These are phyloP conservation scores for Tretioscincus oriximinensis DNA, from an alignment of 2,113 vertebrate species.

Conservation along the genomic window DNA sequence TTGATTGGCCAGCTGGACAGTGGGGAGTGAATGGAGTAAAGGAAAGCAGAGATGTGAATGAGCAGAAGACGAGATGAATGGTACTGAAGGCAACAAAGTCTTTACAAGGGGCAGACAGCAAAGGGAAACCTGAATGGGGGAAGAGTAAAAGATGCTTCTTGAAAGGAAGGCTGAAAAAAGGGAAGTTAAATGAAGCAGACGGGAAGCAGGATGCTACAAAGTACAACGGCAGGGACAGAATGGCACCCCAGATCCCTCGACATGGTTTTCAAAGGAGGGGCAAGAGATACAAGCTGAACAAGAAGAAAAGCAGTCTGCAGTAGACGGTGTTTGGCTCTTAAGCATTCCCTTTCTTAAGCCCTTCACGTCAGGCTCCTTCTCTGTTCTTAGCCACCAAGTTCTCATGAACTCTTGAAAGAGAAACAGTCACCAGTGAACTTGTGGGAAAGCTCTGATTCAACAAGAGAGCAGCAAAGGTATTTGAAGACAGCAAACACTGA, in stretches of 20 bases:
- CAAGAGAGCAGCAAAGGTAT: conserved; percentile 6
- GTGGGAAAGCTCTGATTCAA: conserved; percentile 16
- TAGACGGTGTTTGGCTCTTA: conserved; percentile 1
- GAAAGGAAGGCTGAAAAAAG: conserved; percentile 38
- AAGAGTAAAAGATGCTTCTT: conserved; percentile 48
- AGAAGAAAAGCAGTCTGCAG: conserved; percentile 50
- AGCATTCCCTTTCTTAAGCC: conserved; percentile 34
- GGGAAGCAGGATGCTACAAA: conserved; percentile 44
- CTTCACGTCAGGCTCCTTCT: not conserved
- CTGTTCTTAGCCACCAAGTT: conserved; percentile 50
- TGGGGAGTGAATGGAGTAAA: conserved; percentile 40
- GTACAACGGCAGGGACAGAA: conserved; percentile 40
- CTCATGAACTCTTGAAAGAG: conserved; percentile 53
- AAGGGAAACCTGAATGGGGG: conserved; percentile 52
- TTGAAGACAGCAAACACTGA: not conserved
- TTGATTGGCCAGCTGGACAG: conserved; percentile 32
- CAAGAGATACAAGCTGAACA: conserved; percentile 48
- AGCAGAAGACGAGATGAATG: conserved; percentile 51
- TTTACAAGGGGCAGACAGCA: conserved; percentile 59
- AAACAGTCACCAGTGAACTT: conserved; percentile 26
- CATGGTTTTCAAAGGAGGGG: conserved; percentile 55
- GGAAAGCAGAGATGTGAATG: conserved; percentile 48
- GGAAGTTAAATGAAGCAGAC: conserved; percentile 45
- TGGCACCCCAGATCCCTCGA: conserved; percentile 58
- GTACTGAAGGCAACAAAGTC: conserved; percentile 44